phyloP scores from a whole-genome alignment of 2,888 invertebrate species.

The Apodemia zela region DNA sequence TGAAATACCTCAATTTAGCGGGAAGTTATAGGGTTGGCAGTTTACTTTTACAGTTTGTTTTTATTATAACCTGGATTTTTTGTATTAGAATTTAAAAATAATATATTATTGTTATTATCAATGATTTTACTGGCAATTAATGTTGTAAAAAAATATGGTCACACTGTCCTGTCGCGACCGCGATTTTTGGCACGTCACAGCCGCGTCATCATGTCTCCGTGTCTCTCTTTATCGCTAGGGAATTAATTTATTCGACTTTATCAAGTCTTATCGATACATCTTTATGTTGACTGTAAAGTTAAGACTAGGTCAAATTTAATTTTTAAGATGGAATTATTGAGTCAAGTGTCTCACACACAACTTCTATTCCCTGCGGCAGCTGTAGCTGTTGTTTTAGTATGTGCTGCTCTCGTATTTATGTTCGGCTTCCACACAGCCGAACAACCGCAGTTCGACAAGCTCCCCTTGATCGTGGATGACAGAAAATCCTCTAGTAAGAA shows the following conservation, averaged over 20 bases:
- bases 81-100: no score
- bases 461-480: constrained; percentile 82
- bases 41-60: no score
- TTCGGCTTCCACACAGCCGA: constrained; percentile 90
- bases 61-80: no score
- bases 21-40: no score
- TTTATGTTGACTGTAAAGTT: constrained; percentile 68
- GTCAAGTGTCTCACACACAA: constrained; percentile 79
- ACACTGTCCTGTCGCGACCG: constrained; percentile 32
- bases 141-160: constrained; percentile 17
- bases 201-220: constrained; percentile 84
- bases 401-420: constrained; percentile 86
- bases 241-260: constrained; percentile 75
- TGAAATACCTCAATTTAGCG: no score
- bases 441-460: constrained; percentile 89
- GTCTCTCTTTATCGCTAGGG: constrained; percentile 76
- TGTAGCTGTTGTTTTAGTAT: constrained; percentile 84
- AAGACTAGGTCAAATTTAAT: constrained; percentile 49
- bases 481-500: constrained; percentile 85
- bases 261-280: constrained; percentile 69
- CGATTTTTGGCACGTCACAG: constrained; percentile 83
- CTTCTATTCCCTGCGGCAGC: constrained; percentile 78
- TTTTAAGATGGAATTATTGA: constrained; percentile 80
- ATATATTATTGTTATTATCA: no score
- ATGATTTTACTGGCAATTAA: neutral